phyloP scores from a whole-genome alignment of 2,797 vertebrate genomes.

The Onychomys arenicola region DNA sequence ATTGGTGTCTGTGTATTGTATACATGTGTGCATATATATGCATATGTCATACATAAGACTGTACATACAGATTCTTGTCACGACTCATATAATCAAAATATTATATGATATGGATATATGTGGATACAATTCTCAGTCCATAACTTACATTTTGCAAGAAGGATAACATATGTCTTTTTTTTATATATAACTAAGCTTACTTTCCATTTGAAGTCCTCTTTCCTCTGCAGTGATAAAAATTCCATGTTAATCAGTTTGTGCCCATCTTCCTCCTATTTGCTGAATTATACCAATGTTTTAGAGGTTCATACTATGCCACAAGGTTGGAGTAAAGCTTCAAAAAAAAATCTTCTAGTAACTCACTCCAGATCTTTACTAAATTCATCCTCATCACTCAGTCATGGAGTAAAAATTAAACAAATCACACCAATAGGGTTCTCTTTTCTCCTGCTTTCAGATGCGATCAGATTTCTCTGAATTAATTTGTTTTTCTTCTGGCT shows the following conservation, averaged over 20 bases:
- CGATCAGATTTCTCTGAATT: neutral
- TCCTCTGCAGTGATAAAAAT: slow-evolving; percentile 43
- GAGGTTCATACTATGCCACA: neutral
- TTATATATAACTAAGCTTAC: slow-evolving; percentile 27
- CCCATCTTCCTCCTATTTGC: neutral
- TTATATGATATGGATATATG: neutral
- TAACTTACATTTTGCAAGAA: slow-evolving; percentile 64
- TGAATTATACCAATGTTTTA: slow-evolving; percentile 26
- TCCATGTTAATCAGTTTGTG: slow-evolving; percentile 54
- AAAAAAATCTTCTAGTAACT: neutral
- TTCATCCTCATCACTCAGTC: neutral
- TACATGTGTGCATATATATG: neutral
- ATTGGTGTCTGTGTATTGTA: neutral
- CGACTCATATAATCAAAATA: neutral
- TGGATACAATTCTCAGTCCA: slow-evolving; percentile 49
- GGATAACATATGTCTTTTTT: slow-evolving; percentile 66
- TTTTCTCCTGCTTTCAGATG: neutral
- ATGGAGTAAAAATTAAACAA: neutral
- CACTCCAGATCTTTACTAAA: neutral
- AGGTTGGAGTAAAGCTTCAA: neutral
- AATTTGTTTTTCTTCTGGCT: neutral
- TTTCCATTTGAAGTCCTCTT: slow-evolving; percentile 68
- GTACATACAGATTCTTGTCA: neutral
- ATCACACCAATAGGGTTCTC: neutral
- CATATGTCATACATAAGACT: neutral